phyloP scores from a whole-genome alignment of 2,888 invertebrate species.

The Phlogophora meticulosa region DNA sequence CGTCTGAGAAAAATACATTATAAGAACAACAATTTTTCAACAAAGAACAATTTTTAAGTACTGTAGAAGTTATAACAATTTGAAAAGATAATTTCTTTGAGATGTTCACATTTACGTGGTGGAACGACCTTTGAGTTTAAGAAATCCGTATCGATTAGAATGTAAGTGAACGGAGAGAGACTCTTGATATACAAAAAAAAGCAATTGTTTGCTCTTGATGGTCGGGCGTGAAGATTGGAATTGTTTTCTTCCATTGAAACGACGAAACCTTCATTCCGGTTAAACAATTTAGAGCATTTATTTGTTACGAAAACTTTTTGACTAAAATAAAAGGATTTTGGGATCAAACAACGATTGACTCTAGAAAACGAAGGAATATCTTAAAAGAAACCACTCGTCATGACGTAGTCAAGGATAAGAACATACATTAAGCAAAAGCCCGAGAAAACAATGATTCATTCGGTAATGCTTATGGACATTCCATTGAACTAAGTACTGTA shows the following conservation, averaged over 20 bases:
- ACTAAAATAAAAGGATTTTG: neutral
- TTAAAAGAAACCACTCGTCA: slow-evolving; percentile 10
- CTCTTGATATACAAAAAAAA: slow-evolving; percentile 2
- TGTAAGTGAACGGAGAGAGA: slow-evolving; percentile 41
- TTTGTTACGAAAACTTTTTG: slow-evolving; percentile 6
- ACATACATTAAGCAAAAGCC: slow-evolving; percentile 11
- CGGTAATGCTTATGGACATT: slow-evolving; percentile 9
- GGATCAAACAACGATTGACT: neutral
- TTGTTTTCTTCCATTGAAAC: slow-evolving; percentile 15
- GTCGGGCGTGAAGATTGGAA: slow-evolving; percentile 28
- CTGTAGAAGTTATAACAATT: slow-evolving; percentile 10
- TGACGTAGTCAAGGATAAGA: slow-evolving; percentile 18
- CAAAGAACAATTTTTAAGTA: slow-evolving; percentile 26
- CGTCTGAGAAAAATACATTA: slow-evolving; percentile 36
- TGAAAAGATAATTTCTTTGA: slow-evolving; percentile 11
- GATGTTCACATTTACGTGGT: slow-evolving; percentile 11
- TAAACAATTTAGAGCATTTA: slow-evolving; percentile 9
- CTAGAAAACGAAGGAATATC: neutral
- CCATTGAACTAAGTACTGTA: neutral
- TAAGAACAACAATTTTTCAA: too few relatives aligned
- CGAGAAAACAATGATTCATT: slow-evolving; percentile 36
- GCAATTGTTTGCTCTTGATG: slow-evolving; percentile 20
- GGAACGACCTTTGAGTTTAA: slow-evolving; percentile 14
- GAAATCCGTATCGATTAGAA: slow-evolving; percentile 45
- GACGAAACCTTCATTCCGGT: neutral